phyloP scores from a whole-genome alignment of 1,140 invertebrate genomes.

The Frieseomelitta varia region DNA sequence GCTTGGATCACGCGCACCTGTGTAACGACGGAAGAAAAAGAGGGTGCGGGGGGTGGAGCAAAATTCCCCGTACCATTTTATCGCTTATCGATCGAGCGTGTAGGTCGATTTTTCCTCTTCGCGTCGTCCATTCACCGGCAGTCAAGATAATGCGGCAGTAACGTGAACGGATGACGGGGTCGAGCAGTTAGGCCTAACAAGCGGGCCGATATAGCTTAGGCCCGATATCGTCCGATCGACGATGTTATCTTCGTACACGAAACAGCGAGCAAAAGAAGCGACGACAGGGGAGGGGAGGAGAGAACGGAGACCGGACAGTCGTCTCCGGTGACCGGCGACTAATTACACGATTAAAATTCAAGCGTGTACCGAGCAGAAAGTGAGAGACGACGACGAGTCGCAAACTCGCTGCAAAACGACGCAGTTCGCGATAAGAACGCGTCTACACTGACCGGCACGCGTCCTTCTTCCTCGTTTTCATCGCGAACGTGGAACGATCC shows the following conservation, averaged over 20 bases:
- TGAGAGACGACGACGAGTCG: background rate
- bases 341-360: conserved; percentile 73
- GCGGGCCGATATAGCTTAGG: conserved; percentile 51
- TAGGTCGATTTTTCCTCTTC: conserved; percentile 16
- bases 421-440: conserved; percentile 2
- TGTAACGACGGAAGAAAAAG: conserved; percentile 22
- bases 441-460: background rate
- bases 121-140: background rate
- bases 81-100: conserved; percentile 31
- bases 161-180: conserved; percentile 44
- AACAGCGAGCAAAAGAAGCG: conserved; percentile 33
- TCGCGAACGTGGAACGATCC: too few species aligned
- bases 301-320: background rate
- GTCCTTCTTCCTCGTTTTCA: background rate
- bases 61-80: conserved; percentile 4
- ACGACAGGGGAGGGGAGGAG: background rate
- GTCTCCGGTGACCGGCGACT: conserved; percentile 48
- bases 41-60: background rate
- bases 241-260: conserved; percentile 60
- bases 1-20: conserved; percentile 9
- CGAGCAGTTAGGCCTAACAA: conserved; percentile 70
- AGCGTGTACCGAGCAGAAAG: conserved; percentile 39
- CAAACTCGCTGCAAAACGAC: background rate
- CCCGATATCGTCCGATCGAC: conserved; percentile 58
- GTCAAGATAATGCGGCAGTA: conserved; percentile 25